Percentiles rank a stretch among this genome's conserved stretches.
phyloP scores from a whole-genome alignment of 2,888 invertebrate species.

The Phengaris alcon region DNA sequence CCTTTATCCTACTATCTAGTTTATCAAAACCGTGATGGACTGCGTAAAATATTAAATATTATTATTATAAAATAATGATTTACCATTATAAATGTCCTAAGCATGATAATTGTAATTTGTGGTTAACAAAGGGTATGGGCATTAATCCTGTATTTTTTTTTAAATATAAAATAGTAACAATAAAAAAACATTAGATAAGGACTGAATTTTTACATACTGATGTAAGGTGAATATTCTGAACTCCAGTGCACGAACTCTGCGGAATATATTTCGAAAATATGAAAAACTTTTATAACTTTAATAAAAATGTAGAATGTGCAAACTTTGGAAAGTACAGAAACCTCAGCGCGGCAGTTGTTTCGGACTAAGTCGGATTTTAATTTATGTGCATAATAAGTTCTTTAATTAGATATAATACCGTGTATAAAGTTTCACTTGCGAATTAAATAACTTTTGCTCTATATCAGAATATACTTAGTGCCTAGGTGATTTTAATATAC shows the following conservation, averaged over 20 bases:
- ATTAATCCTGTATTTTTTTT: no score
- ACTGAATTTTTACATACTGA: neutral
- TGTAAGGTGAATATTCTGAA: constrained; percentile 10
- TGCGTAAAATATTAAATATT: no score
- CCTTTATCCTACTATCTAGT: no score
- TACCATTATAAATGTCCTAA: no score
- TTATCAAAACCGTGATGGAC: no score
- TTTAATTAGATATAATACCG: constrained; percentile 8
- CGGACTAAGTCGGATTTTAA: constrained; percentile 13
- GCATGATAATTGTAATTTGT: no score
- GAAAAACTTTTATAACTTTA: constrained; percentile 14
- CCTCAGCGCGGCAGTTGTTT: constrained; percentile 10
- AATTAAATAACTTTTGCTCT: neutral
- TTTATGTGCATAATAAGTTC: constrained; percentile 11
- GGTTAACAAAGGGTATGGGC: no score
- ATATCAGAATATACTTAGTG: neutral
- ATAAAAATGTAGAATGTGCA: constrained; percentile 10
- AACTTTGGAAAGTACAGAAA: constrained; percentile 8
- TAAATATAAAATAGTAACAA: no score
- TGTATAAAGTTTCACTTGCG: neutral
- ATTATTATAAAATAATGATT: no score
- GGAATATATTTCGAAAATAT: constrained; percentile 17
- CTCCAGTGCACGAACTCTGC: neutral
- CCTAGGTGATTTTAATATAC: no score
- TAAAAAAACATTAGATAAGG: neutral